Evolutionary conservation across 2,113 vertebrate species (phyloP), one percentile per base, ranked within the genome.

Genomic region (Toxotes jaculatrix): DNA sequence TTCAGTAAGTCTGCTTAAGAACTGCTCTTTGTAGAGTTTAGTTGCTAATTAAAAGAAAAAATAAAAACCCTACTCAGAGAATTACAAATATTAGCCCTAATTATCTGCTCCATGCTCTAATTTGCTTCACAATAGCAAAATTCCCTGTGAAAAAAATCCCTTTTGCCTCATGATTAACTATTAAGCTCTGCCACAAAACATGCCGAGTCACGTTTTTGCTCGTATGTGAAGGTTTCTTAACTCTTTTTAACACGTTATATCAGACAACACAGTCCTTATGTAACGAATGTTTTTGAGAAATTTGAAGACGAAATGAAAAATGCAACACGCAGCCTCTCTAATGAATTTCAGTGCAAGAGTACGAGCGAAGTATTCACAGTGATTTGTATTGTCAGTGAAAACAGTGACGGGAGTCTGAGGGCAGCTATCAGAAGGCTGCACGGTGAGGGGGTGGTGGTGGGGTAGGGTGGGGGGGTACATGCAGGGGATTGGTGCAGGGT

Each of bases 31-130:
- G 61, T 68, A 59, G 45, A 12, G 31, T 79, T 84, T 74, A 32
- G 67, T 60, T 45, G 40, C 60, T 77, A 49, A 89, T 89, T 77
- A 82, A 82, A 1, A 27, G 27, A 27, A 27, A 71, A 82, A 69
- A 21, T 21, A 21, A 85, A 85, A 80, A 13, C 56, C 56, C 62
- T 55, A 43, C 83, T 53, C 57, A 4, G 78, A 88, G 85, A 77
- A 80, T 90, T 88, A 59, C 72, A 81, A 80, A 87, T 83, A 84
- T 83, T 71, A 83, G 27, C 74, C 65, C n/a, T 61, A 81, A 88
- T 90, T 77, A 87, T 85, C 79, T 79, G 64, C 40, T 21, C 53
- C 11, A n/a, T 63, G 61, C 61, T 69, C 80, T 71, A 56, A 76
- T 86, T 88, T 85, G 45, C 61, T 85, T 81, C 45, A 86, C 62